Percentiles rank a stretch among this genome's conserved stretches.
phyloP scores from a whole-genome alignment of 2,797 vertebrate genomes.

The Simalia tracyae region DNA sequence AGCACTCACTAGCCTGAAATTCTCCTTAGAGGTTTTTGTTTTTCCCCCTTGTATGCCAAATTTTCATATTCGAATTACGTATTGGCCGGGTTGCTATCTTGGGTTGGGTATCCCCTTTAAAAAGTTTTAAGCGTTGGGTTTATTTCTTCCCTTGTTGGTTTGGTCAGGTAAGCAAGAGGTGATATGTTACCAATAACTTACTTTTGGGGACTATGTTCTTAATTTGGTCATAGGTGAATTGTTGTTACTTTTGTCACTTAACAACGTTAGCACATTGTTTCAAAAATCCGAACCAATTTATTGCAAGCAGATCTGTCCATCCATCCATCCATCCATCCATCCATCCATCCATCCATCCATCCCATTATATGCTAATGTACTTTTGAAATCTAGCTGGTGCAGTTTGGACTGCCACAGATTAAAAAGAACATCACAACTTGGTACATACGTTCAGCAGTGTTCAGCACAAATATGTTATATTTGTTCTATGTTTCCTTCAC shows the following conservation, averaged over 20 bases:
- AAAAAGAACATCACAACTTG: not conserved
- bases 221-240: not conserved
- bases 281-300: not conserved
- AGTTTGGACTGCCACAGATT: not conserved
- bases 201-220: not conserved
- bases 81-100: not conserved
- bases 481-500: not conserved
- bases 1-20: slow-evolving; percentile 8
- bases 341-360: not conserved
- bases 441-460: too few species aligned
- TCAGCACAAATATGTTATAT: not conserved
- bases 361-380: not conserved
- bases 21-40: not conserved
- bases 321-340: not conserved
- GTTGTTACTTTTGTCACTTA: not conserved
- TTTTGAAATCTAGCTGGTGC: not conserved
- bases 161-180: not conserved
- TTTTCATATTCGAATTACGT: not conserved
- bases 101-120: not conserved
- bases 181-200: not conserved
- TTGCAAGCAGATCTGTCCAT: not conserved
- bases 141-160: not conserved
- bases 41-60: too few species aligned
- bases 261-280: not conserved
- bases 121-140: slow-evolving; percentile 44